A percentile compares a stretch with the other conserved stretches of the same genome.
These are phyloP conservation scores for Anthrax anthrax DNA, from an alignment of 2,888 invertebrate species.

Conservation along the genomic window DNA sequence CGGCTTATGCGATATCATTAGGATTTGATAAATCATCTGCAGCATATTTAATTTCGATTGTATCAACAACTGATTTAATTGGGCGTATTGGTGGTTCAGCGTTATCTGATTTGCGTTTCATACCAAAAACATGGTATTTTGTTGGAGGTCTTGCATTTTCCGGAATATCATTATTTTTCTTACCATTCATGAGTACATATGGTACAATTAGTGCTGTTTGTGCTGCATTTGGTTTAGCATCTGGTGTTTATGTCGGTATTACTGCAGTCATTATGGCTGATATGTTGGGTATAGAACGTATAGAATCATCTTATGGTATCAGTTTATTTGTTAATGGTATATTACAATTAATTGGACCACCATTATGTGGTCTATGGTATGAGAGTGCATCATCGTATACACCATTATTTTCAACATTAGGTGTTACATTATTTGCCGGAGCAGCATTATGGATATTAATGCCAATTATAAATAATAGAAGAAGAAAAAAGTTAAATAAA, in stretches of 20 bases:
- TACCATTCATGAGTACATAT: constrained; percentile 56
- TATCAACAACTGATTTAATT: constrained; percentile 64
- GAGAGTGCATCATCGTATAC: constrained; percentile 50
- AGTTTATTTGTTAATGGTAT: constrained; percentile 74
- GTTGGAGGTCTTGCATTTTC: constrained; percentile 64
- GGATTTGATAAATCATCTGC: constrained; percentile 56
- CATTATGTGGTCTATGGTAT: constrained; percentile 62
- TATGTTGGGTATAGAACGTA: constrained; percentile 67
- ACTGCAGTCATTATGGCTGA: constrained; percentile 81
- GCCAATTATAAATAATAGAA: constrained; percentile 45
- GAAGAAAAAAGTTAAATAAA: constrained; percentile 11
- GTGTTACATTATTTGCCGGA: constrained; percentile 55
- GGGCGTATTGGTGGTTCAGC: constrained; percentile 78
- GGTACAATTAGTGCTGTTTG: constrained; percentile 51
- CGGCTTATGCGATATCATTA: constrained; percentile 56
- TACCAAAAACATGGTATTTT: constrained; percentile 72
- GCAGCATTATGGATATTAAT: constrained; percentile 61
- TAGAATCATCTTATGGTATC: constrained; percentile 75
- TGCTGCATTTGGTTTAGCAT: constrained; percentile 64
- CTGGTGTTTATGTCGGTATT: constrained; percentile 73
- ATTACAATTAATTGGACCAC: constrained; percentile 66
- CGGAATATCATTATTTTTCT: constrained; percentile 54
- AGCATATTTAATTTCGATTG: constrained; percentile 62
- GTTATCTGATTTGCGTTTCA: constrained; percentile 57
- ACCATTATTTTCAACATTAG: constrained; percentile 58